These are phyloP conservation scores for Chrysopilus asiliformis DNA, from an alignment of 2,888 invertebrate genomes.

Conservation along the genomic window DNA sequence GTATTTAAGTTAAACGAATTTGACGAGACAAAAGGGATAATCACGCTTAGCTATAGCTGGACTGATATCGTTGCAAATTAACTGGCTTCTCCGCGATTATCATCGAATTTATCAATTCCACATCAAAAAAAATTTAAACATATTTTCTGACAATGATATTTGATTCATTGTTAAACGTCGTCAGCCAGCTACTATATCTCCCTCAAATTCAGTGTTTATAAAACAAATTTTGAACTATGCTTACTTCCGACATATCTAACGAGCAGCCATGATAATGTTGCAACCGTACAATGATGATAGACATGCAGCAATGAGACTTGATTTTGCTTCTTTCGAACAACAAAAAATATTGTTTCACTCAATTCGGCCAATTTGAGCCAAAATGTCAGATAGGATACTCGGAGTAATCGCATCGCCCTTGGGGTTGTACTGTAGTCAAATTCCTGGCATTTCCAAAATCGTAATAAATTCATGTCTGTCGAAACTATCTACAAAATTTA, in stretches of 20 bases:
- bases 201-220: conserved; percentile 1
- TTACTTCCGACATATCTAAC: conserved; percentile 54
- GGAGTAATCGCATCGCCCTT: conserved; percentile 29
- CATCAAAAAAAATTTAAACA: conserved; percentile 4
- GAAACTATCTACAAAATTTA: not conserved
- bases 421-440: conserved; percentile 15
- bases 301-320: conserved; percentile 60
- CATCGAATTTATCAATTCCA: too few relatives aligned
- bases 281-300: conserved; percentile 54
- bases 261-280: conserved; percentile 45
- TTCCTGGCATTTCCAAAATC: conserved; percentile 22
- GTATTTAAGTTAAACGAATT: too few relatives aligned
- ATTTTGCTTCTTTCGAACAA: conserved; percentile 53
- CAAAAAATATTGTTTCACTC: conserved; percentile 55
- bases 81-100: too few relatives aligned
- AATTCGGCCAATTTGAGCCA: conserved; percentile 53
- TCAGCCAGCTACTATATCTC: not conserved
- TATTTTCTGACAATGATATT: not conserved
- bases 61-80: too few relatives aligned
- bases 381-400: conserved; percentile 43
- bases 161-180: not conserved
- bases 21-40: too few relatives aligned
- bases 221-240: conserved; percentile 13
- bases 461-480: not conserved
- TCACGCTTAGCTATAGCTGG: too few relatives aligned